Base-by-base conservation (phyloP, 2,888 invertebrate species). In the Phymatocera aterrima region DNA sequence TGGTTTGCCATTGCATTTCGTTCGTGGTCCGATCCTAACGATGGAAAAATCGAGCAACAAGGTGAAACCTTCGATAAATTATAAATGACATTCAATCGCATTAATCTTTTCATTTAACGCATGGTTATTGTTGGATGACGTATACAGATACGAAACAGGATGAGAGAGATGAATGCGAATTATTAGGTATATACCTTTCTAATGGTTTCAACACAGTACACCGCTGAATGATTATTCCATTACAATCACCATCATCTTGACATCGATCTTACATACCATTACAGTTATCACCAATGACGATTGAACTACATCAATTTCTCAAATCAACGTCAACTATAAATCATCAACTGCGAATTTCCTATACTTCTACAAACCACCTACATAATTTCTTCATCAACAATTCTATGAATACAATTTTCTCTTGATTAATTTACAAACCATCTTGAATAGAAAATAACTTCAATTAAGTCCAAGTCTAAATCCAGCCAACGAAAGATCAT, bases 1-100 rank as follows among this genome's bases (percentile, higher is more conserved):
- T 97, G 96, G 95, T 97, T 95, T 91, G 95, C 94, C 0, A 93
- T 95, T 77, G 94, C 95, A 6, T 97, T 96, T 89, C 92, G 96
- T 80, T 93, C 95, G 78, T 96, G 96, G 94, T 93, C 93, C 68
- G 95, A 96, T 91, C 96, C 96, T 2, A 93, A 94, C 81, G 91
- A 91, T 51, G 94, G 94, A 85, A 93, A 94, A 81, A 96, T 96
- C 81, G 93, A 94, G 83, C 96, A 96, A 85, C 94, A 95, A 93
- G 96, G 96, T 95, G 90, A 85, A 88, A 68, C 28, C 3, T 31
- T 37, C 31, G 31, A 40, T 28, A 12, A 43, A 77, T 18, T 21
- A 51, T 18, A 15, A 46, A 21, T 34, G 4, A 46, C 77, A 78
- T 77, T 78, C 40, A 65, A 40, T 10, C 28, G 18, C 65, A 43